phyloP scores from a whole-genome alignment of 2,113 vertebrate species.

The Channa maculata region DNA sequence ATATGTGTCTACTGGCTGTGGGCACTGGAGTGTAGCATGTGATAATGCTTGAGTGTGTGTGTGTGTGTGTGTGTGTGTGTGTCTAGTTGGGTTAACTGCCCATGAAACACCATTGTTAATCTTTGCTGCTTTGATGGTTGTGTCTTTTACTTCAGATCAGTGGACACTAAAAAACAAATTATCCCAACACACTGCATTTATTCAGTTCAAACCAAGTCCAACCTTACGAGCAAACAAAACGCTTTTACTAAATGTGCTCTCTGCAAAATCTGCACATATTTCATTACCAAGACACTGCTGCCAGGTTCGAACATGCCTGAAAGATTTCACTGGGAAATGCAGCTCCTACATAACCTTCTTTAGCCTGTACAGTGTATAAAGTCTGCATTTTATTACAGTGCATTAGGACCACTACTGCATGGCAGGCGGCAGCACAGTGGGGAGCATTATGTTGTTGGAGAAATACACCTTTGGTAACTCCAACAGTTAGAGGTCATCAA shows the following conservation, averaged over 20 bases:
- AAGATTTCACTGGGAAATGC: slow-evolving; percentile 1
- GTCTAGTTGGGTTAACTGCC: slow-evolving; percentile 45
- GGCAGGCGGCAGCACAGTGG: not conserved
- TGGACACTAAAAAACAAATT: slow-evolving; percentile 51
- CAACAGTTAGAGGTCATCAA: slow-evolving; percentile 27
- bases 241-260: not conserved
- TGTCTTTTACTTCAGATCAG: slow-evolving; percentile 56
- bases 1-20: not conserved
- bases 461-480: slow-evolving; percentile 32
- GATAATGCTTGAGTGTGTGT: slow-evolving; percentile 18
- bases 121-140: slow-evolving; percentile 58
- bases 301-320: slow-evolving; percentile 10
- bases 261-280: not conserved
- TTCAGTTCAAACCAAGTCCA: slow-evolving; percentile 31
- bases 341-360: not conserved
- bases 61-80: slow-evolving; percentile 11
- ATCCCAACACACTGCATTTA: slow-evolving; percentile 31
- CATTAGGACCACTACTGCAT: not conserved
- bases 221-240: slow-evolving; percentile 4
- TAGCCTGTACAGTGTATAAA: not conserved
- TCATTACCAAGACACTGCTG: not conserved
- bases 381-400: slow-evolving; percentile 30
- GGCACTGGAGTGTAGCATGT: slow-evolving; percentile 17
- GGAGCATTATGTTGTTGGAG: slow-evolving; percentile 1
- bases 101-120: slow-evolving; percentile 69